Evolutionary conservation across 2,113 vertebrate species (phyloP).

Genomic region (Dolichotis patagonum): DNA sequence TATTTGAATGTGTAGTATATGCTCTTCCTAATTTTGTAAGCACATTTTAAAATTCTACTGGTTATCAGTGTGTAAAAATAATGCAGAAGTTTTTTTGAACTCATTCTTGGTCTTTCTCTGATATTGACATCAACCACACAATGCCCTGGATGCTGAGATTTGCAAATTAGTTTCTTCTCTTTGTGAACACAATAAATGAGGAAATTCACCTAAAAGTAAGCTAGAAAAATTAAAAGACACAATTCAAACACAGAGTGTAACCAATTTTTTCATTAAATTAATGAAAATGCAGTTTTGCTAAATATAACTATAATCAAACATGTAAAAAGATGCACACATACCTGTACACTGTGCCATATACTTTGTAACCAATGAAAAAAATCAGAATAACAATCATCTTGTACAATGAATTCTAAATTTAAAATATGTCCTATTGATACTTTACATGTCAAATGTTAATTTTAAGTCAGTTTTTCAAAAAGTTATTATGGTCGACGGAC

Average conservation of each 20-base stretch:
- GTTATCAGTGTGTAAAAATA: slow-evolving; percentile 71
- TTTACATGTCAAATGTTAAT: background rate
- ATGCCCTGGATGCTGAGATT: slow-evolving; percentile 49
- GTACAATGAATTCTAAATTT: background rate
- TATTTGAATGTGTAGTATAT: slow-evolving; percentile 74
- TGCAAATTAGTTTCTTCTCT: background rate
- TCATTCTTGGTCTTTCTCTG: slow-evolving; percentile 66
- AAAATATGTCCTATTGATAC: background rate
- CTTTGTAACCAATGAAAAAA: background rate
- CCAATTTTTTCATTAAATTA: background rate
- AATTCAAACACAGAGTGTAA: background rate
- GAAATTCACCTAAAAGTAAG: background rate
- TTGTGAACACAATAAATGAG: slow-evolving; percentile 27
- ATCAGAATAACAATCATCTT: background rate
- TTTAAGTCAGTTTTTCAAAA: background rate
- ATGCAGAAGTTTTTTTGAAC: slow-evolving; percentile 22
- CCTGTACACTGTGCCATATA: background rate
- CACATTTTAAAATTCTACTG: slow-evolving; percentile 69
- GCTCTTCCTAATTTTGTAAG: slow-evolving; percentile 69
- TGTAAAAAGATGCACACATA: background rate
- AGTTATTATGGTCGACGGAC: background rate
- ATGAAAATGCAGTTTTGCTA: background rate
- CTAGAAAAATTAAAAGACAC: background rate
- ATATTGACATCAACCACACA: background rate
- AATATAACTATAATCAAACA: background rate